These are phyloP conservation scores for Bucorvus abyssinicus DNA, from an alignment of 2,797 vertebrate species.

Conservation along the genomic window DNA sequence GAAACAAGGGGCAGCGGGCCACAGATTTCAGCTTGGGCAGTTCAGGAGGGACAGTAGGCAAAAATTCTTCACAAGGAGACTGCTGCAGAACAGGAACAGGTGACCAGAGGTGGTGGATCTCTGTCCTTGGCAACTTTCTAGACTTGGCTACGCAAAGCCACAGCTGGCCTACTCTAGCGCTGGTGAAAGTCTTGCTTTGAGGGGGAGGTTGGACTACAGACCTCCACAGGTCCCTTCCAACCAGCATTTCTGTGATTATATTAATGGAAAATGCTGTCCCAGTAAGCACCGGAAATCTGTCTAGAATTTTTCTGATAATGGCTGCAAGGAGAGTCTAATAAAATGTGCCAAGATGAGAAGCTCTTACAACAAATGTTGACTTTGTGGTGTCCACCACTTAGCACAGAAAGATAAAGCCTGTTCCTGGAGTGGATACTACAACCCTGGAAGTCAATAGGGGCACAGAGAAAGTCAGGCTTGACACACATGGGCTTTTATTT, in stretches of 20 bases:
- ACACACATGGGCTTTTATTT: not conserved
- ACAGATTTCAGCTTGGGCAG: not conserved
- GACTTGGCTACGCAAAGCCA: not conserved
- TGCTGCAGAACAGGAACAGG: not conserved
- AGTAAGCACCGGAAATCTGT: not conserved
- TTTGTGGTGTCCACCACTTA: not conserved
- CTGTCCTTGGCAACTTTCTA: not conserved
- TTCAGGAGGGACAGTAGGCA: not conserved
- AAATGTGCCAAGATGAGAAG: not conserved
- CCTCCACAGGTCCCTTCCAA: not conserved
- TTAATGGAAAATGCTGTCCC: not conserved
- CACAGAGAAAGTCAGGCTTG: not conserved
- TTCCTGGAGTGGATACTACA: not conserved
- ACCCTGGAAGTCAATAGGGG: not conserved
- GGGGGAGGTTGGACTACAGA: not conserved
- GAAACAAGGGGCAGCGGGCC: not conserved
- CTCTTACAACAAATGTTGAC: not conserved
- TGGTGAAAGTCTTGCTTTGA: not conserved
- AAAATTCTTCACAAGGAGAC: not conserved
- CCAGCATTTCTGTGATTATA: not conserved
- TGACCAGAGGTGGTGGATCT: not conserved
- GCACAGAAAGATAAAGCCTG: not conserved
- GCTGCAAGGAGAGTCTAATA: not conserved
- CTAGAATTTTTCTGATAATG: not conserved
- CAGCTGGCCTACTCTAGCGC: not conserved